Evolutionary conservation across 2,113 vertebrate genomes (phyloP).

Genomic region (Echinops telfairi): DNA sequence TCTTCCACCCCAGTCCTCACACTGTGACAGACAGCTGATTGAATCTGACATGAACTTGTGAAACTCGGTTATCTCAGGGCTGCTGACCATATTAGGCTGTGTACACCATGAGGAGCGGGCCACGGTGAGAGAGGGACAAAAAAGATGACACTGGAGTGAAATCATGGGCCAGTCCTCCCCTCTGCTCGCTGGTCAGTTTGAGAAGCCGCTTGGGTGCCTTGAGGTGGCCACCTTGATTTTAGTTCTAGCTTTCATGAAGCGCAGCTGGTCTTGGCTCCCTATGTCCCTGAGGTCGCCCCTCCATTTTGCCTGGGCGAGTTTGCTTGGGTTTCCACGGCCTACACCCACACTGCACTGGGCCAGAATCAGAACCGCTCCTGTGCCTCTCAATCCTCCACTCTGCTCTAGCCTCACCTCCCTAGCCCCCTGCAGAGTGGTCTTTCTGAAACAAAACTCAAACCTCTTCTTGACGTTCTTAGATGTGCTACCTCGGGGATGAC

Average conservation of each 20-base stretch:
- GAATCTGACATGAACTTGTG: background rate
- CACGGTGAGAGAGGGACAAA: background rate
- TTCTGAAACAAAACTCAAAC: slow-evolving; percentile 1
- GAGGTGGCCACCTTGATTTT: background rate
- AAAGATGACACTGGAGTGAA: background rate
- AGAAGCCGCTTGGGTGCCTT: background rate
- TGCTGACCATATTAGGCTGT: background rate
- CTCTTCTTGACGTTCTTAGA: background rate
- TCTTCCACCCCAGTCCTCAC: background rate
- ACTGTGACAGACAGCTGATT: background rate
- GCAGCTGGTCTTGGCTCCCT: background rate
- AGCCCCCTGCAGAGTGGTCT: background rate
- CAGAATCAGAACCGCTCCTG: background rate
- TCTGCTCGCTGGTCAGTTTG: background rate
- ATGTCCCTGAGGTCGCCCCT: background rate
- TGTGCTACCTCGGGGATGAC: background rate
- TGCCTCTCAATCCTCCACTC: background rate
- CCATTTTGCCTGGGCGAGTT: background rate
- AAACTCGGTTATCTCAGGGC: background rate
- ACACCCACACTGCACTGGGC: too few species aligned
- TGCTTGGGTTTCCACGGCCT: background rate
- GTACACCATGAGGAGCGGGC: background rate
- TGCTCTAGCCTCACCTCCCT: background rate
- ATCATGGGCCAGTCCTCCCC: background rate
- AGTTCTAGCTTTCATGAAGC: background rate